A percentile compares a stretch with the other conserved stretches of the same genome.
phyloP scores from a whole-genome alignment of 2,888 invertebrate species.

The Drosophila bunnanda region DNA sequence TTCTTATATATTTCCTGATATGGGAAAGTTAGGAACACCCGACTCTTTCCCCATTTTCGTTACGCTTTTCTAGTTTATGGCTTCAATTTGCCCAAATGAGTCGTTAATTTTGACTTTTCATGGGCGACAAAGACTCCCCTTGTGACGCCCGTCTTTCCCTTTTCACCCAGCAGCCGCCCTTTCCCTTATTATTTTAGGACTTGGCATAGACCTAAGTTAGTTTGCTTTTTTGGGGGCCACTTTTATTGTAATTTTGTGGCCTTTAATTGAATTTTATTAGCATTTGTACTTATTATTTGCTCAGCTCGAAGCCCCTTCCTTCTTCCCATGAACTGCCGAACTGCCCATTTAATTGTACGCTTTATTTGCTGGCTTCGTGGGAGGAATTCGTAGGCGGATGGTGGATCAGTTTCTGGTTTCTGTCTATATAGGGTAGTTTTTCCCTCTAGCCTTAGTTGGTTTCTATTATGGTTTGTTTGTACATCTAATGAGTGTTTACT shows the following conservation, averaged over 20 bases:
- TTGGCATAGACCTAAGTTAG: conserved; percentile 45
- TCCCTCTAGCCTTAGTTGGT: not conserved
- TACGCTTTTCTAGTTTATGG: conserved; percentile 74
- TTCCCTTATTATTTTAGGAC: conserved; percentile 7
- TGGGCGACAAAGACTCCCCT: conserved; percentile 39
- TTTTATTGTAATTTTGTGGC: conserved; percentile 79
- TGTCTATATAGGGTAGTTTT: conserved; percentile 37
- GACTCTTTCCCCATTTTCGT: not conserved
- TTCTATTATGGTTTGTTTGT: conserved; percentile 39
- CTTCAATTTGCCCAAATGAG: conserved; percentile 82
- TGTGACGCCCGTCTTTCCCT: not conserved
- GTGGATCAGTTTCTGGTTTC: conserved; percentile 29
- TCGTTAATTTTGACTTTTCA: conserved; percentile 80
- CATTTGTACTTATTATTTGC: conserved; percentile 79
- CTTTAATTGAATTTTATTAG: conserved; percentile 82
- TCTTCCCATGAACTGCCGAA: not conserved
- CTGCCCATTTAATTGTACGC: conserved; percentile 66
- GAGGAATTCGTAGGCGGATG: conserved; percentile 10
- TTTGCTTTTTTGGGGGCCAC: conserved; percentile 57
- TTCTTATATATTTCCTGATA: not conserved
- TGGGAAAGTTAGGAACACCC: conserved; percentile 1
- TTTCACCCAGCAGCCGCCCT: not conserved
- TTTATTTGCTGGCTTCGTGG: conserved; percentile 56
- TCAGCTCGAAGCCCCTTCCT: conserved; percentile 6
- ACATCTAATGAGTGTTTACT: conserved; percentile 59